Percentiles rank a stretch among this genome's conserved stretches.
Evolutionary conservation across 2,888 invertebrate species (phyloP).

Genomic region (Oxycera nigricornis): DNA sequence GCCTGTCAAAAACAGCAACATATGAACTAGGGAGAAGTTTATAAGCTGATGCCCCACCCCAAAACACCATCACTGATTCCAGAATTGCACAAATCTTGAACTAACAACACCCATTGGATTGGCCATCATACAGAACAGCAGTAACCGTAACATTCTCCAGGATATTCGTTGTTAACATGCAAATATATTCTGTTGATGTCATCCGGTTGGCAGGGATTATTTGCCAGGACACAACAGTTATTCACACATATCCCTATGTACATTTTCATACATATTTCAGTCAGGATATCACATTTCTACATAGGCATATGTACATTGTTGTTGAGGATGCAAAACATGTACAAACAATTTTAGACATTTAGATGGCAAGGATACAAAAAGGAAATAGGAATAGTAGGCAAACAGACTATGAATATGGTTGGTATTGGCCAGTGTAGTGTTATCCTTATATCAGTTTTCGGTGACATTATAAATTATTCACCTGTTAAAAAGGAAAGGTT

Average conservation of each 20-base stretch:
- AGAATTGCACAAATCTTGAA: no score
- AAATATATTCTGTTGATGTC: constrained; percentile 35
- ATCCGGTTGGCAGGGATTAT: constrained; percentile 30
- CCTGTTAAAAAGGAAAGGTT: neutral
- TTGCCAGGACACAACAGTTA: neutral
- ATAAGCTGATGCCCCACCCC: no score
- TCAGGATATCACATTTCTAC: neutral
- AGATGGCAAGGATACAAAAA: neutral
- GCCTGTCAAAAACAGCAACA: no score
- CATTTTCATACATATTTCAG: neutral
- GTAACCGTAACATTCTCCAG: no score
- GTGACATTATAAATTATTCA: constrained; percentile 33
- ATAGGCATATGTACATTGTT: no score
- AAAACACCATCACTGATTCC: no score
- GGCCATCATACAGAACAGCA: no score
- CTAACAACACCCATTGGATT: no score
- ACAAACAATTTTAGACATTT: neutral
- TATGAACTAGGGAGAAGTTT: no score
- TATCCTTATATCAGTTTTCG: constrained; percentile 18
- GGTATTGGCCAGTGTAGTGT: neutral
- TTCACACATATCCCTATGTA: neutral
- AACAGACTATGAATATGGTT: no score
- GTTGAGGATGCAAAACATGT: no score
- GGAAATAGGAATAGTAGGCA: neutral
- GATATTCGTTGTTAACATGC: constrained; percentile 19